These are phyloP conservation scores for Dicyrtoma fusca DNA, from an alignment of 2,888 invertebrate genomes.

Conservation along the genomic window DNA sequence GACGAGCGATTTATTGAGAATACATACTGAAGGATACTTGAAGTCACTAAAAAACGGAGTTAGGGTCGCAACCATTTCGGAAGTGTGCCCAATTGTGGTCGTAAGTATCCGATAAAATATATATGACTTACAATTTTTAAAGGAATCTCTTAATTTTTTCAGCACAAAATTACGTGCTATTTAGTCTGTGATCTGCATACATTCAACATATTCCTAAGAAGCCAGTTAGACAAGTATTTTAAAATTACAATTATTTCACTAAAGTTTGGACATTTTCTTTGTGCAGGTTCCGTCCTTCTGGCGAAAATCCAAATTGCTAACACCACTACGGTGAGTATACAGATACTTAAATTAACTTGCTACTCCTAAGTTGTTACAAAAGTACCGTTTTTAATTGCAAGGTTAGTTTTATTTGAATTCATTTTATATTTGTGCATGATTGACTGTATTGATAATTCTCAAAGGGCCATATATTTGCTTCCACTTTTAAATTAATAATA, in stretches of 20 bases:
- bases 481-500: too few species aligned
- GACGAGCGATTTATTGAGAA: slow-evolving; percentile 72
- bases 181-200: too few species aligned
- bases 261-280: too few species aligned
- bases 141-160: too few species aligned
- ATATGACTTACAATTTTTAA: not conserved
- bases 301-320: slow-evolving; percentile 29
- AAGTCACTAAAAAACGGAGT: slow-evolving; percentile 67
- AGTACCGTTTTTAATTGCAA: not conserved
- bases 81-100: slow-evolving; percentile 28
- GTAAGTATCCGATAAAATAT: slow-evolving; percentile 2
- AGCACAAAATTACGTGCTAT: too few species aligned
- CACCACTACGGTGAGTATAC: slow-evolving; percentile 34
- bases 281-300: slow-evolving; percentile 35
- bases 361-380: not conserved
- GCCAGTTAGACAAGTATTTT: too few species aligned
- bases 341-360: too few species aligned
- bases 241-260: too few species aligned
- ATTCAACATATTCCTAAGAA: too few species aligned
- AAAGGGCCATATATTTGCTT: too few species aligned
- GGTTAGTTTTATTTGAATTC: not conserved
- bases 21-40: slow-evolving; percentile 76
- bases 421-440: too few species aligned
- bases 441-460: too few species aligned
- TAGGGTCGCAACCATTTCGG: slow-evolving; percentile 25